These are phyloP conservation scores for Selenia dentaria DNA, from an alignment of 2,888 invertebrate genomes.

Conservation along the genomic window DNA sequence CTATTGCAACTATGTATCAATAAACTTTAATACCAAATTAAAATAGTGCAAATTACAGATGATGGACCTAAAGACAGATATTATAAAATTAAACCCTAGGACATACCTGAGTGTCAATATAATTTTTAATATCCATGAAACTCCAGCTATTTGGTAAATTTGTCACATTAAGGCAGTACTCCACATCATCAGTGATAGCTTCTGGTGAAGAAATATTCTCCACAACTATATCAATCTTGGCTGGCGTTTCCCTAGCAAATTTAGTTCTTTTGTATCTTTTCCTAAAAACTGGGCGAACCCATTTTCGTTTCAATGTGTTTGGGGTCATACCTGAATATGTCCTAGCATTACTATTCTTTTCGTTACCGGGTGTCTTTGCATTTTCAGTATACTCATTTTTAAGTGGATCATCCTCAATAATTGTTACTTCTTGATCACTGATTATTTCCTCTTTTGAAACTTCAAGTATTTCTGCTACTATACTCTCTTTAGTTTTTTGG, in stretches of 20 bases:
- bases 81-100: too few relatives aligned
- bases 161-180: conserved; percentile 34
- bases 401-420: too few relatives aligned
- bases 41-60: too few relatives aligned
- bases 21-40: too few relatives aligned
- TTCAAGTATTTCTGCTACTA: background rate
- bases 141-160: conserved; percentile 41
- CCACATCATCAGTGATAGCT: conserved; percentile 17
- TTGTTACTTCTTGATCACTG: too few relatives aligned
- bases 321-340: background rate
- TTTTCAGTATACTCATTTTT: too few relatives aligned
- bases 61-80: too few relatives aligned
- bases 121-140: conserved; percentile 42
- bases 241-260: background rate
- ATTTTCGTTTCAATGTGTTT: conserved; percentile 1
- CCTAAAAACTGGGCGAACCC: background rate
- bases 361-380: background rate
- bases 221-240: background rate
- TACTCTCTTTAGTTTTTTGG: background rate
- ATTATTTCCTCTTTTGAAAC: background rate
- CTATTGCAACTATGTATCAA: too few relatives aligned
- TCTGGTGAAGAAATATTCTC: conserved; percentile 9
- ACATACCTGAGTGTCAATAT: conserved; percentile 44
- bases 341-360: background rate
- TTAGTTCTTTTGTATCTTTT: background rate